Conservation (phyloP, 2,888 invertebrate genomes). For the Ophioninae sp. region DNA sequence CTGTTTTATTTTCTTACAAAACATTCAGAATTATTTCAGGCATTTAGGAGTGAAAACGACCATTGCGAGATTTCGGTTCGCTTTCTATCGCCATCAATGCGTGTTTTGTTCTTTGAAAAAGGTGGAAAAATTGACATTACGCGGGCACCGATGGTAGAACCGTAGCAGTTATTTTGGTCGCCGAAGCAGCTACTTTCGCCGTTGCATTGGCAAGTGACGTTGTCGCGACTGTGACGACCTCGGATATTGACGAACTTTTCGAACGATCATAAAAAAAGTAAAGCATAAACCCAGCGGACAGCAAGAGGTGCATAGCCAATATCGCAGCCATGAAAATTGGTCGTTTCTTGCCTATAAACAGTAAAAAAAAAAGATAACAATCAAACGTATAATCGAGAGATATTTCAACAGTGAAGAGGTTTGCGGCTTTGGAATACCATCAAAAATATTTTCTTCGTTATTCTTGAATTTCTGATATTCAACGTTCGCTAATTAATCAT, state of each 20-base stretch:
- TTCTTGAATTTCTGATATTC: neutral
- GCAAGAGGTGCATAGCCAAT: constrained; percentile 88
- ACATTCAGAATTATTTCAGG: neutral
- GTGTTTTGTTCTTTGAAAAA: neutral
- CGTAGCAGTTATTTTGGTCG: constrained; percentile 28
- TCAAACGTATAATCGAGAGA: constrained; percentile 16
- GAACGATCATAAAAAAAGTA: constrained; percentile 88
- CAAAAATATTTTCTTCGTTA: neutral
- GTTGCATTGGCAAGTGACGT: constrained; percentile 35
- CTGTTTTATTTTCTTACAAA: constrained; percentile 20
- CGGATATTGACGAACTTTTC: constrained; percentile 18
- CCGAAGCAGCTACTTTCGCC: constrained; percentile 21
- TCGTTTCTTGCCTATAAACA: constrained; percentile 82
- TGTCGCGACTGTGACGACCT: neutral
- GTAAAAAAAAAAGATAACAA: constrained; percentile 39
- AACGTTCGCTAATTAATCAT: neutral
- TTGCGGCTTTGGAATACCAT: neutral
- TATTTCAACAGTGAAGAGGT: neutral
- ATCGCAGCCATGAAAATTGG: constrained; percentile 86
- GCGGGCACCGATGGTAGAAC: constrained; percentile 6
- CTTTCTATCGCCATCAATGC: neutral
- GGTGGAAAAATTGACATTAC: constrained; percentile 23
- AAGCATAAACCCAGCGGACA: constrained; percentile 94
- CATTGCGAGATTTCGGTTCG: neutral
- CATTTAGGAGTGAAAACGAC: neutral